A percentile compares a stretch with the other conserved stretches of the same genome.
Conservation (phyloP, 2,888 invertebrate species). For the Amphimallon solstitiale region DNA sequence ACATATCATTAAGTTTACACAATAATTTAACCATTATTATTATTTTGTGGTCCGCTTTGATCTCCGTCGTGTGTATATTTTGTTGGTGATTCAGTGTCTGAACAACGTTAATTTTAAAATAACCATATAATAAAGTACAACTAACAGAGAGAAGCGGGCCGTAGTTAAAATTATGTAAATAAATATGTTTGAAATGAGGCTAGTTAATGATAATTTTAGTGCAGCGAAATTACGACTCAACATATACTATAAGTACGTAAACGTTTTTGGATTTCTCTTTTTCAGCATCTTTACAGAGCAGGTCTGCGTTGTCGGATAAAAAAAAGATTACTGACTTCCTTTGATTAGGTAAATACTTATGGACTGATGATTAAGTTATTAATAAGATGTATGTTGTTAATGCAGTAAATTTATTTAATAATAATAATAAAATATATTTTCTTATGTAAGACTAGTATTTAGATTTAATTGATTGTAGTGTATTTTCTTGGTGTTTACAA, state of each 20-base stretch:
- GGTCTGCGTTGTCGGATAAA: background rate
- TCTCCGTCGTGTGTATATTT: slow-evolving; percentile 21
- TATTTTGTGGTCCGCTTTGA: slow-evolving; percentile 32
- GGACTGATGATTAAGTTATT: slow-evolving; percentile 12
- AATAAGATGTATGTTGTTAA: background rate
- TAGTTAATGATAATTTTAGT: slow-evolving; percentile 21
- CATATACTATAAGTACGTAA: slow-evolving; percentile 1
- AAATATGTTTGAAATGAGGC: slow-evolving; percentile 21
- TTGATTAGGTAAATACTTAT: slow-evolving; percentile 9
- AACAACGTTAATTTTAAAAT: slow-evolving; percentile 30
- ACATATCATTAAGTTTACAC: slow-evolving; percentile 31
- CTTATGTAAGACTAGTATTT: no score
- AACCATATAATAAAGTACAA: slow-evolving; percentile 32
- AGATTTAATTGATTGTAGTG: no score
- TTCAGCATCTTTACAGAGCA: background rate
- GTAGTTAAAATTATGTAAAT: slow-evolving; percentile 32
- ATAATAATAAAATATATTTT: no score
- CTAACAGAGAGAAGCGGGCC: slow-evolving; percentile 5
- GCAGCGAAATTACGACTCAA: slow-evolving; percentile 1
- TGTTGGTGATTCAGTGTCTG: slow-evolving; percentile 12
- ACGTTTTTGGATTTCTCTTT: background rate
- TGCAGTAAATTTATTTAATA: background rate
- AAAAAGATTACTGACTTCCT: background rate
- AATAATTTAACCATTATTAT: slow-evolving; percentile 33
- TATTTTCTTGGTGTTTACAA: no score